Percentiles rank a stretch among this genome's conserved stretches.
Evolutionary conservation across 2,113 vertebrate species (phyloP).

Genomic region (Gallinago jamesoni): DNA sequence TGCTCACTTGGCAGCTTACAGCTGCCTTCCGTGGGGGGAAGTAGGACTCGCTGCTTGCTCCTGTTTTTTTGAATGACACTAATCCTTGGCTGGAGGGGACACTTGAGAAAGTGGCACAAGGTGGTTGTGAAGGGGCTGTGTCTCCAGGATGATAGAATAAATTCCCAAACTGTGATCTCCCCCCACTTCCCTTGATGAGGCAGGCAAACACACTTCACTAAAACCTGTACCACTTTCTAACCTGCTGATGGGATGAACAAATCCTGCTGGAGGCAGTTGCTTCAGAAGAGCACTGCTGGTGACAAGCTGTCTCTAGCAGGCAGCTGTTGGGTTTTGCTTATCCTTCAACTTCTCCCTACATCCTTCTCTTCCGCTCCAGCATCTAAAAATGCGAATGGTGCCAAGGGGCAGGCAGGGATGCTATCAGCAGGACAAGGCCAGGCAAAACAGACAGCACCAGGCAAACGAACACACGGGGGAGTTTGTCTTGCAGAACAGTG

Average conservation of each 20-base stretch:
- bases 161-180: not conserved
- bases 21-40: fast-evolving
- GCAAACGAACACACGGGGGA: not conserved
- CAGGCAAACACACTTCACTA: not conserved
- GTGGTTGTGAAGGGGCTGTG: not conserved
- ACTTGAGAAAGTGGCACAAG: not conserved
- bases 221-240: not conserved
- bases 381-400: not conserved
- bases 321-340: not conserved
- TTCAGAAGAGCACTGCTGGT: not conserved
- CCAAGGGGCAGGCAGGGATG: not conserved
- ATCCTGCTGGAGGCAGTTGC: not conserved
- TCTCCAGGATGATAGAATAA: not conserved
- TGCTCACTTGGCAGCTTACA: not conserved
- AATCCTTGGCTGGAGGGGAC: not conserved
- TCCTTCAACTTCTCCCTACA: not conserved
- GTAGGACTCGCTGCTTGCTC: not conserved
- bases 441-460: not conserved
- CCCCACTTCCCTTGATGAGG: not conserved
- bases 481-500: not conserved
- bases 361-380: not conserved
- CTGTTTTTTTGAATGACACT: not conserved
- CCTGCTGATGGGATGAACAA: not conserved
- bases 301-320: not conserved
- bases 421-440: not conserved